These are phyloP conservation scores for Sinosuthora webbiana DNA, from an alignment of 2,113 vertebrate species.

Conservation along the genomic window DNA sequence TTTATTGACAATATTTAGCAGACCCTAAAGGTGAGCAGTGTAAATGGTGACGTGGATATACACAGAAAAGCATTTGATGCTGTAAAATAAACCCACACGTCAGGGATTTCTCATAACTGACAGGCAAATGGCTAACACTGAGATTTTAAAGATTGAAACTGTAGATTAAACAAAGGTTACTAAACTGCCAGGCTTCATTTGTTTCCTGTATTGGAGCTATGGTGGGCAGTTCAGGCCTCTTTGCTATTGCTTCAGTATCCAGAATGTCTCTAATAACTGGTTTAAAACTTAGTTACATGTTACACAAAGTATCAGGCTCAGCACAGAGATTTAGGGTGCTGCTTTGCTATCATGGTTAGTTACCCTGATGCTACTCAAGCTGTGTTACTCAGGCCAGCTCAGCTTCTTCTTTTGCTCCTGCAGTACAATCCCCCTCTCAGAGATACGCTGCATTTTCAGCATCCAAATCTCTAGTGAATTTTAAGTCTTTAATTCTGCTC, in stretches of 20 bases:
- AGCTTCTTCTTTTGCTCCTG: not conserved
- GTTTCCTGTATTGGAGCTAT: not conserved
- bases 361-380: not conserved
- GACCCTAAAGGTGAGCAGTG: not conserved
- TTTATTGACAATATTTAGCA: not conserved
- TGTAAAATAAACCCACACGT: not conserved
- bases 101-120: not conserved
- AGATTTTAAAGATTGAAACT: not conserved
- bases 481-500: not conserved
- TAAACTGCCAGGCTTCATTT: not conserved
- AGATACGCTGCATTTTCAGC: not conserved
- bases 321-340: not conserved
- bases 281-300: not conserved
- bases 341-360: not conserved
- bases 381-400: fast-evolving
- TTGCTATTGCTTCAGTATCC: not conserved
- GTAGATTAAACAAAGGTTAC: not conserved
- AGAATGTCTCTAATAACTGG: not conserved
- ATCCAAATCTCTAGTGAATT: not conserved
- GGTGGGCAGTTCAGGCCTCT: not conserved
- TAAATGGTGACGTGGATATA: not conserved
- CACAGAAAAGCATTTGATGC: not conserved
- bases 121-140: not conserved
- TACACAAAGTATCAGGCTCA: not conserved
- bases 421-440: not conserved